Conservation (phyloP, 2,113 vertebrate species). For the Manacus vitellinus region DNA sequence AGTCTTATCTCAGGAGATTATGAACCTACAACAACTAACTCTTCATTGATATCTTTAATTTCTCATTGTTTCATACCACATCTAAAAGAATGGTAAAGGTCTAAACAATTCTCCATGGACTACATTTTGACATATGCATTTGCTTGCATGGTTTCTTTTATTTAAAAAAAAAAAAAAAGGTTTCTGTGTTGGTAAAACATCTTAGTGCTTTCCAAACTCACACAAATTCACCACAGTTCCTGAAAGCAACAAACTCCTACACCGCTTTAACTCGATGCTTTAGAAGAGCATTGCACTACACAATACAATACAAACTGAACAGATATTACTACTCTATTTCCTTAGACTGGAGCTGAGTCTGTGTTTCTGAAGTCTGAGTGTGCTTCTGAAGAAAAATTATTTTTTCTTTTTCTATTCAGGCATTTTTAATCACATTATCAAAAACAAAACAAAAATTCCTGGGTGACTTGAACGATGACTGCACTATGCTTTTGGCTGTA, state of each 20-base stretch:
- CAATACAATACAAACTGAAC: background rate
- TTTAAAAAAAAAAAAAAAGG: too few relatives aligned
- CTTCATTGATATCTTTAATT: background rate
- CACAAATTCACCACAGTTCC: background rate
- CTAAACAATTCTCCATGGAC: background rate
- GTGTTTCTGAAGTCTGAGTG: background rate
- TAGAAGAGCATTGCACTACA: background rate
- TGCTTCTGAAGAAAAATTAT: background rate
- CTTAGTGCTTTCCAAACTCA: background rate
- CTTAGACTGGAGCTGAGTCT: background rate
- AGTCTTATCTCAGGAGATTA: background rate
- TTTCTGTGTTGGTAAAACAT: background rate
- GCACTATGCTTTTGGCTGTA: background rate
- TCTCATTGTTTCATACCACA: background rate
- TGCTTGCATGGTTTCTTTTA: background rate
- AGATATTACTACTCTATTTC: background rate
- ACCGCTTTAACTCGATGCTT: background rate
- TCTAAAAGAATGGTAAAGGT: background rate
- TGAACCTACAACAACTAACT: background rate
- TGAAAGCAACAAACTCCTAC: background rate
- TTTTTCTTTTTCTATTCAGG: background rate
- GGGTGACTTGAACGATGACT: fast-evolving
- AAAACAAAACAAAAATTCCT: background rate
- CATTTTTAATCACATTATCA: background rate
- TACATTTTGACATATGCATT: background rate